phyloP scores from a whole-genome alignment of 2,113 vertebrate species.

The Oreotrochilus melanogaster region DNA sequence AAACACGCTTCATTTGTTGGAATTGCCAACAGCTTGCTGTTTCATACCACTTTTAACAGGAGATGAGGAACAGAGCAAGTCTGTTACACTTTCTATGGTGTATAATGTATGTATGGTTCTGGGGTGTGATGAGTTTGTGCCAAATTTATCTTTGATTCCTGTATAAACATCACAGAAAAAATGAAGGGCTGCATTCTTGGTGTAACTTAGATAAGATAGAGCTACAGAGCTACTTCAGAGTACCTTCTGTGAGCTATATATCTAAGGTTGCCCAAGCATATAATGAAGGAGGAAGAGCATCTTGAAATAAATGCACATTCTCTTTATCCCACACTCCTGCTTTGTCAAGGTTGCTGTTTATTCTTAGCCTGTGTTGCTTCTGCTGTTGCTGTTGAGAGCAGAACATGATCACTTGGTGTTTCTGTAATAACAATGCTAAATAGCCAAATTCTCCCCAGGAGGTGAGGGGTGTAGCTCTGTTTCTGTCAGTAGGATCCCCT shows the following conservation, averaged over 20 bases:
- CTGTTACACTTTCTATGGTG: constrained; percentile 53
- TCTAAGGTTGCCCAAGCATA: constrained; percentile 51
- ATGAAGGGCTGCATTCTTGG: constrained; percentile 50
- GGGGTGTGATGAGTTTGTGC: constrained; percentile 64
- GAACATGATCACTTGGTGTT: neutral
- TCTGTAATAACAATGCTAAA: constrained; percentile 1
- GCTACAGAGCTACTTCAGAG: constrained; percentile 42
- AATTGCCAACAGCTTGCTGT: constrained; percentile 70
- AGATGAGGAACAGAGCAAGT: constrained; percentile 39
- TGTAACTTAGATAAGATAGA: constrained; percentile 59
- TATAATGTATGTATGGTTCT: constrained; percentile 66
- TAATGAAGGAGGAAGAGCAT: constrained; percentile 31
- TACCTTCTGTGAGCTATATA: constrained; percentile 47
- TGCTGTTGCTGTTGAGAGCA: neutral
- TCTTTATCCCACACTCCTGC: neutral
- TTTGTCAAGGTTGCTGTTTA: constrained; percentile 34
- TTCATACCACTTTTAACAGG: constrained; percentile 47
- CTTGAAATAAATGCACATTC: constrained; percentile 56
- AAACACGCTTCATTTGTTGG: constrained; percentile 69
- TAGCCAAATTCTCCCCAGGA: neutral
- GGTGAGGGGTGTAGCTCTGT: neutral
- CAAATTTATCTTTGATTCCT: constrained; percentile 66
- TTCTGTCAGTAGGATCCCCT: neutral
- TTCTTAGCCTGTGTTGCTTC: constrained; percentile 23
- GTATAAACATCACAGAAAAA: constrained; percentile 48